Base-by-base conservation (phyloP, 1,140 invertebrate species). In the Drosophila persimilis region DNA sequence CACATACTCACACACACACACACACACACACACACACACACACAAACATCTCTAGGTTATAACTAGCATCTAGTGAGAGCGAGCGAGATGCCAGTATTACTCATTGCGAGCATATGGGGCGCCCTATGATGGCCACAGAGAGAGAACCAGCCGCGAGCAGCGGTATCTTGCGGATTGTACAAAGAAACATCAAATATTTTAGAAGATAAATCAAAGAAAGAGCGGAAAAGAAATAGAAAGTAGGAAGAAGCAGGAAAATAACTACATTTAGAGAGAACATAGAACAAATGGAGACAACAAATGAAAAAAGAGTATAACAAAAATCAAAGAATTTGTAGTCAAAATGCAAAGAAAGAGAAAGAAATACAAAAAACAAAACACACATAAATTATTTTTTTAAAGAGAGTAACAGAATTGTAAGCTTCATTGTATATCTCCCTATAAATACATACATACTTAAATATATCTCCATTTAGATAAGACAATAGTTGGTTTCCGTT, bases 311-410 rank as follows among this genome's bases (percentile, higher is more conserved):
- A 54, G 53, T 48, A 70, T 20, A 83, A 84, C 71, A 80, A 84
- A 84, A 84, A 80, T 85, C 80, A 84, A 84, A 84, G 80, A 84
- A 84, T 76, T 83, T 83, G 80, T 83, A 84, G 80, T 85, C 80
- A 84, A 79, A 83, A 73, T 53, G 31, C 7, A 45, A 52, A 45
- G 22, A 67, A 46, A 24, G 51, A 48, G 45, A 31, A 61, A 67
- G 24, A 52, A 52, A 55, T 15, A 48, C 46, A 62, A 73, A 45
- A 44, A 44, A 47, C 9, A 52, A 52, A 31, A 31, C 8, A 31
- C 3, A 31, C 8, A 31, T 7, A 69, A 51, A 29, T 29, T 17
- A 6, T 26, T 39, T 39, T 39, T 39, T 39, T 13, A 13, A 50
- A 44, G 22, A 39, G 51, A 65, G 41, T n/a, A 53, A 59, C 29